phyloP scores from a whole-genome alignment of 1,140 invertebrate genomes.

The Tribolium madens region DNA sequence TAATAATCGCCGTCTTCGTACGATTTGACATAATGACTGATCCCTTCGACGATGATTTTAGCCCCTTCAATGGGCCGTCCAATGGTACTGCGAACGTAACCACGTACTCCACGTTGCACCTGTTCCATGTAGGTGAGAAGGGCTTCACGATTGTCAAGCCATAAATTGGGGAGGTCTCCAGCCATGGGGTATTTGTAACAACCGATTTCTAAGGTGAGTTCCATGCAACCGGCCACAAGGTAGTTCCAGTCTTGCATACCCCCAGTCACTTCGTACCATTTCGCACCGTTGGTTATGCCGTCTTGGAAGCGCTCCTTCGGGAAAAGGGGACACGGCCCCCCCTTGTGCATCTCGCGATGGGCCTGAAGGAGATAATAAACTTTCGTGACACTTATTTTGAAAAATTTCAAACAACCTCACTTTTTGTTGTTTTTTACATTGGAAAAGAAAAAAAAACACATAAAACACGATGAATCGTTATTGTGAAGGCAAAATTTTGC shows the following conservation, averaged over 20 bases:
- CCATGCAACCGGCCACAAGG: constrained; percentile 90
- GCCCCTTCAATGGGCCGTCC: constrained; percentile 80
- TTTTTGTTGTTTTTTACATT: too few species aligned
- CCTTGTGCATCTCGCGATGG: constrained; percentile 86
- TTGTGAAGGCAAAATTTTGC: neutral
- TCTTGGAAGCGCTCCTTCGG: constrained; percentile 79
- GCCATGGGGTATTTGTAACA: constrained; percentile 91
- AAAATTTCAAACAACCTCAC: too few species aligned
- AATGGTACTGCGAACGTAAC: constrained; percentile 84
- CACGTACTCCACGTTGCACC: constrained; percentile 89
- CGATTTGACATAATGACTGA: constrained; percentile 78
- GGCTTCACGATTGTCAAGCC: constrained; percentile 90
- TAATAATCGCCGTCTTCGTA: constrained; percentile 91
- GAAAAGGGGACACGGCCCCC: constrained; percentile 76
- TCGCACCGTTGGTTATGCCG: constrained; percentile 93
- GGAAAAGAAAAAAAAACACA: too few species aligned
- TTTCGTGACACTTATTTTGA: too few species aligned
- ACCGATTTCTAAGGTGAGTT: constrained; percentile 94
- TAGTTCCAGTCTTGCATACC: constrained; percentile 99
- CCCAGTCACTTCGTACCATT: constrained; percentile 89
- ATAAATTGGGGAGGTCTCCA: constrained; percentile 81
- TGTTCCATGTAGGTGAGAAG: constrained; percentile 90
- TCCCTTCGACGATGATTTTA: constrained; percentile 79
- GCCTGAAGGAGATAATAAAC: constrained; percentile 69
- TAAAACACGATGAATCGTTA: too few species aligned